phyloP scores from a whole-genome alignment of 2,888 invertebrate genomes.

The Elegia similella region DNA sequence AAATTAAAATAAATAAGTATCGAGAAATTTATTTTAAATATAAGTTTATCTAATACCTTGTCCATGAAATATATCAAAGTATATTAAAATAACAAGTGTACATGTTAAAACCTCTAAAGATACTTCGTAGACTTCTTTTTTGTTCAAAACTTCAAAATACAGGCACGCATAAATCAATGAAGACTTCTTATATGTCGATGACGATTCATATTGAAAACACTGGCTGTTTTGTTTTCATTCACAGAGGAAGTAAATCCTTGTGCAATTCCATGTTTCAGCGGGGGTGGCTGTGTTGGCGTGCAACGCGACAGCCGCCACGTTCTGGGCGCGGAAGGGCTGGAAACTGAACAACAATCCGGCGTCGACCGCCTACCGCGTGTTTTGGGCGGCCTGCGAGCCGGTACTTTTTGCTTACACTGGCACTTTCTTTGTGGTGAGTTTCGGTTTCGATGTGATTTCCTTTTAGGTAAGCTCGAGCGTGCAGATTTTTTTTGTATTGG shows the following conservation, averaged over 20 bases:
- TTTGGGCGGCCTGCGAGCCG: conserved; percentile 68
- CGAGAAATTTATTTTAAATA: too few relatives aligned
- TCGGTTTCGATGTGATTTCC: not conserved
- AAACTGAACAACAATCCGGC: conserved; percentile 66
- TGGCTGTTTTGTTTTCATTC: conserved; percentile 6
- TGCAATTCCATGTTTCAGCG: conserved; percentile 37
- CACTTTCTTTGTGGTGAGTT: conserved; percentile 63
- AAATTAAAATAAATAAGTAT: too few relatives aligned
- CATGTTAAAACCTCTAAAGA: too few relatives aligned
- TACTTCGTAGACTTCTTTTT: too few relatives aligned
- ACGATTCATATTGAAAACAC: not conserved
- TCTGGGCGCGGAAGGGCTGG: conserved; percentile 66
- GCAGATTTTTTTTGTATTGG: too few relatives aligned
- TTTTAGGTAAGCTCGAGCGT: not conserved
- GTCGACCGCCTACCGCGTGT: conserved; percentile 61
- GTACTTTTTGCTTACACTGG: conserved; percentile 68
- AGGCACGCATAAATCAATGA: not conserved
- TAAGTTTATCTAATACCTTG: too few relatives aligned
- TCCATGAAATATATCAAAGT: too few relatives aligned
- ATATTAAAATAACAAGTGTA: too few relatives aligned
- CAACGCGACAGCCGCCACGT: conserved; percentile 63
- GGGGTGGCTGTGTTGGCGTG: conserved; percentile 69
- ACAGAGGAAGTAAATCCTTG: not conserved
- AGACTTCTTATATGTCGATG: not conserved
- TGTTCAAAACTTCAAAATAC: not conserved